Conservation (phyloP, 2,113 vertebrate species). For the Ursus arctos region DNA sequence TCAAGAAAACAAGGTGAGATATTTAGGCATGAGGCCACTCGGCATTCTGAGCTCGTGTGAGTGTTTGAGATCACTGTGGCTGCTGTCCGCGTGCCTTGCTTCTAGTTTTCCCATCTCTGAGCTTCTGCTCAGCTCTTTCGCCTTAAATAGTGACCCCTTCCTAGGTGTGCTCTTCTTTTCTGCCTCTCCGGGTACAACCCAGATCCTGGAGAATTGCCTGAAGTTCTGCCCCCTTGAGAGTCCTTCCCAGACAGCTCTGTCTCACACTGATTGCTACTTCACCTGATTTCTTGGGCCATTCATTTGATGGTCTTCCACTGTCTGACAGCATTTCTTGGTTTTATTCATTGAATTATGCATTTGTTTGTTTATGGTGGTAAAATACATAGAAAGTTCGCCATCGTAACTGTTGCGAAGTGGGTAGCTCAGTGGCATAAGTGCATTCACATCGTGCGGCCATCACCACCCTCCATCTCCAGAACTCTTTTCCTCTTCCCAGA, state of each 20-base stretch:
- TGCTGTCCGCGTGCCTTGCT: accelerated
- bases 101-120: background rate
- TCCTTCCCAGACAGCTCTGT: no score
- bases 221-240: background rate
- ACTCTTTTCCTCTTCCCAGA: background rate
- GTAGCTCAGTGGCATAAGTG: accelerated
- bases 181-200: background rate
- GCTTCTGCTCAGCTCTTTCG: background rate
- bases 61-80: accelerated
- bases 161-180: background rate
- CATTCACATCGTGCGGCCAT: accelerated
- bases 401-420: accelerated
- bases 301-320: background rate
- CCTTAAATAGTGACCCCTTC: background rate
- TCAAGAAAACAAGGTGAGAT: constrained; percentile 93
- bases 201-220: background rate
- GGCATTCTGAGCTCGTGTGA: accelerated
- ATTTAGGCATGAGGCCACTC: accelerated
- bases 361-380: background rate
- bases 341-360: accelerated
- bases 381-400: accelerated
- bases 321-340: background rate
- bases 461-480: accelerated
- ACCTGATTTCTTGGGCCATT: accelerated
- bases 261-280: background rate